phyloP scores from a whole-genome alignment of 2,888 invertebrate genomes.

The Epinotia brunnichana region DNA sequence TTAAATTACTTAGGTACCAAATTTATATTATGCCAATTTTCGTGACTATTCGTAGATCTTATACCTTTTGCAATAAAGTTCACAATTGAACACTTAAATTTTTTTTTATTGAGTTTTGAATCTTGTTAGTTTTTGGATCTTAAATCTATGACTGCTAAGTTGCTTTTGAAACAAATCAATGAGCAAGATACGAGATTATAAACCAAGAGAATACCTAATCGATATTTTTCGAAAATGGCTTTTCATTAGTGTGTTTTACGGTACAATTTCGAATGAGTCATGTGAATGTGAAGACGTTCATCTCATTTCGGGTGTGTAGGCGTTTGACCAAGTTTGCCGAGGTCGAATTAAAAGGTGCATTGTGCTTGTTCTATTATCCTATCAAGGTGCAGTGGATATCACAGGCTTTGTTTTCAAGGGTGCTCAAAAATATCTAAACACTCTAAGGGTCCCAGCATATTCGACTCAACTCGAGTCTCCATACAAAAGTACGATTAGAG shows the following conservation, averaged over 20 bases:
- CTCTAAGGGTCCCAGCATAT: too few species aligned
- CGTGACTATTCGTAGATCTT: neutral
- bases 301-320: slow-evolving; percentile 23
- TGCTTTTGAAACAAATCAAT: neutral
- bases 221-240: neutral
- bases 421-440: neutral
- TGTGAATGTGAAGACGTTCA: slow-evolving; percentile 14
- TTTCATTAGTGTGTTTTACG: neutral
- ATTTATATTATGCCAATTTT: neutral
- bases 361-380: slow-evolving; percentile 9
- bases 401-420: neutral
- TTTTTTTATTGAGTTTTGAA: too few species aligned
- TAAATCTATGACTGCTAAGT: neutral
- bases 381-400: neutral
- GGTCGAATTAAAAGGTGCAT: slow-evolving; percentile 11
- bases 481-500: too few species aligned
- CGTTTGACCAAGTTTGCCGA: slow-evolving; percentile 26
- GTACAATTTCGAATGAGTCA: neutral
- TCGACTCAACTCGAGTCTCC: too few species aligned
- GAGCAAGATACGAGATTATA: neutral
- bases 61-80: neutral
- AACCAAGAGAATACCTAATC: neutral
- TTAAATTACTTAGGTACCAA: slow-evolving; percentile 2
- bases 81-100: neutral
- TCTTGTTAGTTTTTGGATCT: too few species aligned